Evolutionary conservation across 2,113 vertebrate species (phyloP), one percentile per base, ranked within the genome.

Genomic region (Plestiodon gilberti): DNA sequence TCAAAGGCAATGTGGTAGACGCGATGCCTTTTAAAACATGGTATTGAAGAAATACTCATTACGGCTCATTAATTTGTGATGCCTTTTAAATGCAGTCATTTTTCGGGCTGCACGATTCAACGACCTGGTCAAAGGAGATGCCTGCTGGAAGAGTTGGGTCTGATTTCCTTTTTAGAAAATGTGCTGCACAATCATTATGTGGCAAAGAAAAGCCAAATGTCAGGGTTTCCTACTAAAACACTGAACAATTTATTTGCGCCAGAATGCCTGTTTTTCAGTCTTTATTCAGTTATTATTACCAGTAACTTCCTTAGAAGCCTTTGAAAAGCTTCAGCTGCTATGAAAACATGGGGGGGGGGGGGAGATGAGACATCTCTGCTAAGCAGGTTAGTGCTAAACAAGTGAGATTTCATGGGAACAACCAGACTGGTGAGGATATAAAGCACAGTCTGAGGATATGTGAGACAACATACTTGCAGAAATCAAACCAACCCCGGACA

Each of bases 41-140:
- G 14, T 18, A 38, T 35, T 78, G 17, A 65, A 84, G 64, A 78
- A 55, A 85, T 85, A 20, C 7, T 73, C 48, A 43, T 86, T 86
- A 86, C 70, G 65, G 74, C 81, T 80, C 83, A 71, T 70, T 65
- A 80, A 71, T 82, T 92, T 87, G 70, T 65, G 10, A 85, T 75
- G 62, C 20, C 43, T 87, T 87, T 89, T 83, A 64, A 79, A 35
- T 15, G 43, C 83, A 84, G 77, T 75, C 87, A 70, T 64, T 88
- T 74, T 74, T 43, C 80, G 78, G 59, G 79, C 33, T 28, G n/a
- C 59, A 10, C 18, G 38, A 43, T 78, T 81, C 75, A 70, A 40
- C 86, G 38, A 9, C 23, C 33, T 1, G 20, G 69, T n/a, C 38
- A 78, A 62, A 86, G 38, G 11, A 62, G 77, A 30, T 13, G 33